These are phyloP conservation scores for Aegotheles bennettii DNA, from an alignment of 2,113 vertebrate genomes.

Conservation along the genomic window DNA sequence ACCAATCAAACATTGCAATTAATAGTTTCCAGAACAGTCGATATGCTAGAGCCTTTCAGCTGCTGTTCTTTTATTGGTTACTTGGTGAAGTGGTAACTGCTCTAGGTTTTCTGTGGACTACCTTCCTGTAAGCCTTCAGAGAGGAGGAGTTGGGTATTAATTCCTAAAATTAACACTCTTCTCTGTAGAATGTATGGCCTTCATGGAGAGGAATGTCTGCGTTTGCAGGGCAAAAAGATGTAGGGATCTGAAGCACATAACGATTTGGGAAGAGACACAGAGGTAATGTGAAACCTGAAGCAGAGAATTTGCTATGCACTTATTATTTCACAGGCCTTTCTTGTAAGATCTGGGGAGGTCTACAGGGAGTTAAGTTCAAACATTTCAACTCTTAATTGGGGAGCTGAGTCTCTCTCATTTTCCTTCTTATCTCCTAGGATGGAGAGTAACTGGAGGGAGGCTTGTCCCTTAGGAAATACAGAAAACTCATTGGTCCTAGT, in stretches of 20 bases:
- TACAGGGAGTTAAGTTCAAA: not conserved
- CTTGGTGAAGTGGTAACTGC: not conserved
- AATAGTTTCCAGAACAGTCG: not conserved
- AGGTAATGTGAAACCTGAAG: not conserved
- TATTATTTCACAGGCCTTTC: not conserved
- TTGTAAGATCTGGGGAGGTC: not conserved
- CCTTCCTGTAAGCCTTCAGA: not conserved
- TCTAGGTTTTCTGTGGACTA: not conserved
- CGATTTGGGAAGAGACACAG: not conserved
- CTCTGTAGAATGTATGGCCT: accelerated
- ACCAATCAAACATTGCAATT: not conserved
- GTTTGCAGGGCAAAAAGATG: not conserved
- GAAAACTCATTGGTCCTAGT: not conserved
- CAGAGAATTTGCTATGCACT: not conserved
- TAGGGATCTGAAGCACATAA: not conserved
- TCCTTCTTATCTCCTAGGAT: not conserved
- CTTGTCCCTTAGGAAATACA: not conserved
- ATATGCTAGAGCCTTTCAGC: not conserved
- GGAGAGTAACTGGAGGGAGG: not conserved
- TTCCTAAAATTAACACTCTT: not conserved
- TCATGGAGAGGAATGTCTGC: not conserved
- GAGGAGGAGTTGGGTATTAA: not conserved
- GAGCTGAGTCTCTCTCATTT: not conserved
- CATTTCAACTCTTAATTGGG: not conserved
- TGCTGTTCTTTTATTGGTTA: not conserved